A percentile compares a stretch with the other conserved stretches of the same genome.
Evolutionary conservation across 2,888 invertebrate species (phyloP).

Genomic region (Panopea generosa): DNA sequence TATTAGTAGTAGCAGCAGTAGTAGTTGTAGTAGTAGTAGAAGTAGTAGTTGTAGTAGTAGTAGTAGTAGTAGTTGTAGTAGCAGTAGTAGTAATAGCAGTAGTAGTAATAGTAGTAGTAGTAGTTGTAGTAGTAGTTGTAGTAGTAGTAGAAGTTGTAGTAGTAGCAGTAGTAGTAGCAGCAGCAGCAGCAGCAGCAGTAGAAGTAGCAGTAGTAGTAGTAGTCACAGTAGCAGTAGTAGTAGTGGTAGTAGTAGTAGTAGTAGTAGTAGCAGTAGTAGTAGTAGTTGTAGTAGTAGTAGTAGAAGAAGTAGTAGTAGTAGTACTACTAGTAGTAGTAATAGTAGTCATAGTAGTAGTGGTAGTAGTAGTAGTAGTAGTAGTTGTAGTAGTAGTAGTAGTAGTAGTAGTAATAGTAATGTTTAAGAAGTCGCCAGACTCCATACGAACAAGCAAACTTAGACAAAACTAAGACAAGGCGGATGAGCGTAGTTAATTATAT

Average conservation of each 20-base stretch:
- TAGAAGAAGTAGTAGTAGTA: constrained; percentile 7
- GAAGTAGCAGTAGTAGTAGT: constrained; percentile 4
- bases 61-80: too few species aligned
- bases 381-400: too few species aligned
- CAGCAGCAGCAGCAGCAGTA: constrained; percentile 11
- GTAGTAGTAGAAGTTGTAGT: background rate
- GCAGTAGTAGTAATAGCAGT: too few species aligned
- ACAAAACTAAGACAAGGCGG: too few species aligned
- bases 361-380: too few species aligned
- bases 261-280: constrained; percentile 5
- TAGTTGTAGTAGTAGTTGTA: constrained; percentile 1
- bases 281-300: background rate
- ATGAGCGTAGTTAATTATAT: too few species aligned
- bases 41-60: constrained; percentile 1
- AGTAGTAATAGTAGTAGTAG: constrained; percentile 3
- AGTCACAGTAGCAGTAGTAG: constrained; percentile 7
- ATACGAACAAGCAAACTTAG: too few species aligned
- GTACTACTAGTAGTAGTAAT: too few species aligned
- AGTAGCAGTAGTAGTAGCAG: constrained; percentile 1
- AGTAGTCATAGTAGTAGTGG: too few species aligned
- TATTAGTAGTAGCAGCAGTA: too few species aligned
- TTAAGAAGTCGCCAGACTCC: too few species aligned
- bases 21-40: background rate
- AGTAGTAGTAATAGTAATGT: too few species aligned
- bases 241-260: constrained; percentile 11